Percentiles rank a stretch among this genome's conserved stretches.
Conservation (phyloP, 1,140 invertebrate genomes). For the Pogonomyrmex californicus region DNA sequence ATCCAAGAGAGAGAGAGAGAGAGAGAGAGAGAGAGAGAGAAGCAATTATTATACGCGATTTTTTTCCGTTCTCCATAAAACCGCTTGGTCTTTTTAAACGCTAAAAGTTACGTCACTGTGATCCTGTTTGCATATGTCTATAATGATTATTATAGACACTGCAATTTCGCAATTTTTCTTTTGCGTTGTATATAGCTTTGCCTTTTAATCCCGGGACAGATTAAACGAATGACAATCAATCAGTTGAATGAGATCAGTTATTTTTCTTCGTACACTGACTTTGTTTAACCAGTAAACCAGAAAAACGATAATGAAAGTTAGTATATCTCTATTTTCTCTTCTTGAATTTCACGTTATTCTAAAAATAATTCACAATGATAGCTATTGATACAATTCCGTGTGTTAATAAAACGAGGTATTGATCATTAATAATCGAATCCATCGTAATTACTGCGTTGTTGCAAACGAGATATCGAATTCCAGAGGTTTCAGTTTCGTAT, state of each 20-base stretch:
- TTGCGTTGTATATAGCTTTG: neutral
- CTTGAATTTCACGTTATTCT: neutral
- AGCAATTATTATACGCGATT: neutral
- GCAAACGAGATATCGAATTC: constrained; percentile 12
- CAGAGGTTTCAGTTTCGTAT: neutral
- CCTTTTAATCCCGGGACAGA: neutral
- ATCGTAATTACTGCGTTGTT: neutral
- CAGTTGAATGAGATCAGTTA: neutral
- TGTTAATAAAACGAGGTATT: neutral
- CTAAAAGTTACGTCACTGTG: neutral
- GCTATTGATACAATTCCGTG: neutral
- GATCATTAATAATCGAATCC: neutral
- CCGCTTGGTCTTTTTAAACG: neutral
- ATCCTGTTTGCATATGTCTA: constrained; percentile 50
- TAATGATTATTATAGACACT: constrained; percentile 26
- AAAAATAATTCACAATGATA: neutral
- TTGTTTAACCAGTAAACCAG: neutral
- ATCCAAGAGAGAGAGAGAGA: neutral
- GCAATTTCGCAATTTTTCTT: constrained; percentile 17
- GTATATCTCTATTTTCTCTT: neutral
- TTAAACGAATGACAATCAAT: neutral
- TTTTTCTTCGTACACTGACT: neutral
- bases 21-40: neutral
- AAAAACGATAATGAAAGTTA: neutral
- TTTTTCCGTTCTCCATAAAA: constrained; percentile 8